Percentiles rank a stretch among this genome's conserved stretches.
These are phyloP conservation scores for Lethenteron reissneri DNA, from an alignment of 2,113 vertebrate species.

Conservation along the genomic window DNA sequence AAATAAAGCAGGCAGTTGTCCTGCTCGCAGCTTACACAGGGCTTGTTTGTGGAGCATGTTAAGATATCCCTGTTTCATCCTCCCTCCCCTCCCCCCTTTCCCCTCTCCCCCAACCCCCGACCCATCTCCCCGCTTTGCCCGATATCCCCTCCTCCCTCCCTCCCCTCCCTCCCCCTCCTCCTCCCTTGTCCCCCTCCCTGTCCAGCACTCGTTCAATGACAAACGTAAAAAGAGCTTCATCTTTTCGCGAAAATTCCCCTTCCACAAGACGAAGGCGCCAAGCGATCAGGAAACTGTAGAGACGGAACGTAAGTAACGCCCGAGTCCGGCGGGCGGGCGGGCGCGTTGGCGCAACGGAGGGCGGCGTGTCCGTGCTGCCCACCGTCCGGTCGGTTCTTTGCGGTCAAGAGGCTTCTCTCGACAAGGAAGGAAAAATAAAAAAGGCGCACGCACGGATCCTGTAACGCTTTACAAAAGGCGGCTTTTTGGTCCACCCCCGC, in stretches of 20 bases:
- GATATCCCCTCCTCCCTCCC: background rate
- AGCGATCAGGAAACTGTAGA: slow-evolving; percentile 91
- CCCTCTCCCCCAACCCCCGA: background rate
- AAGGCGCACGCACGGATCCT: too few relatives aligned
- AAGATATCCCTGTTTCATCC: background rate
- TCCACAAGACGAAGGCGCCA: slow-evolving; percentile 99
- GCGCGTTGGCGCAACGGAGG: too few relatives aligned
- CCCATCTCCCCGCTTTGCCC: background rate
- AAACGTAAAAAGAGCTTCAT: slow-evolving; percentile 99
- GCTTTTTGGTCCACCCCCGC: too few relatives aligned
- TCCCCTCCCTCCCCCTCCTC: background rate
- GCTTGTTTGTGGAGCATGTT: too few relatives aligned
- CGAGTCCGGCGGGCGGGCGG: background rate
- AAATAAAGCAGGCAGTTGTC: too few relatives aligned
- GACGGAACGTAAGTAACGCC: slow-evolving; percentile 82
- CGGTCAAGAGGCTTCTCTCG: too few relatives aligned
- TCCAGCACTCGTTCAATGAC: slow-evolving; percentile 88
- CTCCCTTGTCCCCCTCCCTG: background rate
- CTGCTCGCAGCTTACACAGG: too few relatives aligned
- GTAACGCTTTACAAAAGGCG: too few relatives aligned
- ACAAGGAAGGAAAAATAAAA: too few relatives aligned
- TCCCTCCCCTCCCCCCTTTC: background rate
- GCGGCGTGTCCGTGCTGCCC: too few relatives aligned
- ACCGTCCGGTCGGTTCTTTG: too few relatives aligned
- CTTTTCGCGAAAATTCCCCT: slow-evolving; percentile 99